phyloP scores from a whole-genome alignment of 2,797 vertebrate species.

The Toxotes lorentzi region DNA sequence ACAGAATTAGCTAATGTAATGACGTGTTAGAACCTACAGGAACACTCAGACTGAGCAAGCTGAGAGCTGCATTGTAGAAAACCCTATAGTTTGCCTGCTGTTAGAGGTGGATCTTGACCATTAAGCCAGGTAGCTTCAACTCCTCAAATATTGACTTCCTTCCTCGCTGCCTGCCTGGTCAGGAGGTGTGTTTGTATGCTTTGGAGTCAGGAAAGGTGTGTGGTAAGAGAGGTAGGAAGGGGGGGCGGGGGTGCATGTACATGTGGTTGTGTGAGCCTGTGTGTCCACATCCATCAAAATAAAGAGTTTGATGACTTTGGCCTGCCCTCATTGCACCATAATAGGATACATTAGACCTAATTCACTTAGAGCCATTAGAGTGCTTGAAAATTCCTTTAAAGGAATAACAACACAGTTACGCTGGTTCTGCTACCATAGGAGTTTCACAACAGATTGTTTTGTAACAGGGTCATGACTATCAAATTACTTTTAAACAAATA shows the following conservation, averaged over 20 bases:
- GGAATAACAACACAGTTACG: constrained; percentile 38
- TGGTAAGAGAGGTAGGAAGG: constrained; percentile 72
- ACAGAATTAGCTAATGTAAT: constrained; percentile 44
- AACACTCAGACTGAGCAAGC: constrained; percentile 24
- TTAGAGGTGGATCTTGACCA: constrained; percentile 58
- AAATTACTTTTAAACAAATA: constrained; percentile 7
- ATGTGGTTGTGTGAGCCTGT: constrained; percentile 70
- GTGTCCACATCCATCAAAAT: constrained; percentile 81
- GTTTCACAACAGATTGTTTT: constrained; percentile 47
- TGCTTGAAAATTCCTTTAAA: constrained; percentile 44
- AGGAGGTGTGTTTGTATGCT: constrained; percentile 83
- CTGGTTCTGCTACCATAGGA: constrained; percentile 13
- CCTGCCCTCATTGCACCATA: constrained; percentile 66
- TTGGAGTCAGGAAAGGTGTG: constrained; percentile 77
- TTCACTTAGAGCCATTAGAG: constrained; percentile 60
- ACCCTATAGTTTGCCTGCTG: constrained; percentile 52
- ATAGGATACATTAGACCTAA: constrained; percentile 72
- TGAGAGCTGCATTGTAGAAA: constrained; percentile 56
- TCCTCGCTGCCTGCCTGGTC: constrained; percentile 74
- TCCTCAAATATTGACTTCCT: constrained; percentile 87
- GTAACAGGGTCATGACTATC: constrained; percentile 3
- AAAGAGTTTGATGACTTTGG: constrained; percentile 79
- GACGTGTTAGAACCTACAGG: constrained; percentile 29
- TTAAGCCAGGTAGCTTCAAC: constrained; percentile 73
- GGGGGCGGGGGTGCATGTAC: constrained; percentile 34